Percentiles rank a stretch among this genome's conserved stretches.
Conservation (phyloP, 35 echinoderm and acorn worm species). For the Acanthaster planci region DNA sequence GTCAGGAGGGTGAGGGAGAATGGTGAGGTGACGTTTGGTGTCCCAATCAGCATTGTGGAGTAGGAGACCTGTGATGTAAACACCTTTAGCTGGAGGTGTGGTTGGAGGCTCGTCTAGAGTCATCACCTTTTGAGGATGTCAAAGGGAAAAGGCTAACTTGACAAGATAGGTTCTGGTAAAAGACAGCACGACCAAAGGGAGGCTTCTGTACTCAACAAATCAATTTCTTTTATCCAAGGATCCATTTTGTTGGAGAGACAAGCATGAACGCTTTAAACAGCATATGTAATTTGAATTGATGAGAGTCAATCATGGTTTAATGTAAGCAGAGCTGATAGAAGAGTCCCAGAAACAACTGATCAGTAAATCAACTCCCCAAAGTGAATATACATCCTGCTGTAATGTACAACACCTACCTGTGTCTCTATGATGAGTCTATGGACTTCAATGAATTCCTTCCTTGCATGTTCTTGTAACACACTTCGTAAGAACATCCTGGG, state of each 20-base stretch:
- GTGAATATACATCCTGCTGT: neutral
- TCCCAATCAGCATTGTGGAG: constrained; percentile 91
- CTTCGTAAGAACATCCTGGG: constrained; percentile 63
- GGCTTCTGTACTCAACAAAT: too few species aligned
- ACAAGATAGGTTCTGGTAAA: neutral
- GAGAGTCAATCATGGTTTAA: too few species aligned
- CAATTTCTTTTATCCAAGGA: too few species aligned
- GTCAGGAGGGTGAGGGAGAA: neutral
- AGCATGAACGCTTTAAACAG: neutral
- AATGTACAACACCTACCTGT: constrained; percentile 48
- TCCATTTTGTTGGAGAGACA: neutral
- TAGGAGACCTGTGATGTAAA: constrained; percentile 66
- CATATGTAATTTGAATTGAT: too few species aligned
- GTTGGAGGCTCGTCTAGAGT: constrained; percentile 24
- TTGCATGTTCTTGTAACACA: constrained; percentile 73
- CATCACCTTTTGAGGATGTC: neutral
- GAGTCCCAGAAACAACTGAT: too few species aligned
- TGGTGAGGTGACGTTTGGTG: constrained; percentile 38
- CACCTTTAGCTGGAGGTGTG: constrained; percentile 47
- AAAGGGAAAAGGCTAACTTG: neutral
- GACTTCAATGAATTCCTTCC: constrained; percentile 84
- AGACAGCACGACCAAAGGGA: too few species aligned
- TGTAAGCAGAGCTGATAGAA: too few species aligned
- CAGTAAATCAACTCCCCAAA: too few species aligned
- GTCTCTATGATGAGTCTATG: constrained; percentile 58